Evolutionary conservation across 2,113 vertebrate species (phyloP).

Genomic region (Trichechus manatus): DNA sequence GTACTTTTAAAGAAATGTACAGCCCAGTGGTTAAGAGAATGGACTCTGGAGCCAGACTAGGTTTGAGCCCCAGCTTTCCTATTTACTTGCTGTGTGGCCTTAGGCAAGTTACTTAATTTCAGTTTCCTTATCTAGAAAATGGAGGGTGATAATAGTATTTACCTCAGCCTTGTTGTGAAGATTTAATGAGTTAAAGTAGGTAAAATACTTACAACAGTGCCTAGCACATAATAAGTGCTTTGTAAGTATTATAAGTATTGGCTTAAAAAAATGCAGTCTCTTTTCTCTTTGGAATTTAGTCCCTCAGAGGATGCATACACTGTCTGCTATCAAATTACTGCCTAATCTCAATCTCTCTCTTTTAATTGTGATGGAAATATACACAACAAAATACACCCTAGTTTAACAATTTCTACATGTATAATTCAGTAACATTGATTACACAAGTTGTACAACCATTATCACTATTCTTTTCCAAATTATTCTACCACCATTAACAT

Average conservation of each 20-base stretch:
- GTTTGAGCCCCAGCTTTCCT: slow-evolving; percentile 21
- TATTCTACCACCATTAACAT: no score
- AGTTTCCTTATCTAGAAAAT: slow-evolving; percentile 38
- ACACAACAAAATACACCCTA: no score
- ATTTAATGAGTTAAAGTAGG: slow-evolving; percentile 55
- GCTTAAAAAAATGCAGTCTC: background rate
- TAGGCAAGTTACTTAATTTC: background rate
- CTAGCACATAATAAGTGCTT: background rate
- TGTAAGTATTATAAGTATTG: slow-evolving; percentile 9
- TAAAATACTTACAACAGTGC: slow-evolving; percentile 38
- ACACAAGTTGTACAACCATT: no score
- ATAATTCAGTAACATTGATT: no score
- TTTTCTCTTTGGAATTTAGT: slow-evolving; percentile 27
- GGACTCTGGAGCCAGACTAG: background rate
- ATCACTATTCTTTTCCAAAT: no score
- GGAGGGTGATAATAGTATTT: background rate
- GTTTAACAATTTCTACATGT: no score
- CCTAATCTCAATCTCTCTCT: background rate
- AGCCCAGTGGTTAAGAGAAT: background rate
- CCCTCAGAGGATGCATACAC: background rate
- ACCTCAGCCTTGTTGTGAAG: background rate
- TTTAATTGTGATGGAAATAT: no score
- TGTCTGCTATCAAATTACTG: background rate
- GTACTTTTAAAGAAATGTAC: background rate
- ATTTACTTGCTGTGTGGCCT: no score